phyloP scores from a whole-genome alignment of 2,113 vertebrate genomes.

The Gracilinanus agilis region DNA sequence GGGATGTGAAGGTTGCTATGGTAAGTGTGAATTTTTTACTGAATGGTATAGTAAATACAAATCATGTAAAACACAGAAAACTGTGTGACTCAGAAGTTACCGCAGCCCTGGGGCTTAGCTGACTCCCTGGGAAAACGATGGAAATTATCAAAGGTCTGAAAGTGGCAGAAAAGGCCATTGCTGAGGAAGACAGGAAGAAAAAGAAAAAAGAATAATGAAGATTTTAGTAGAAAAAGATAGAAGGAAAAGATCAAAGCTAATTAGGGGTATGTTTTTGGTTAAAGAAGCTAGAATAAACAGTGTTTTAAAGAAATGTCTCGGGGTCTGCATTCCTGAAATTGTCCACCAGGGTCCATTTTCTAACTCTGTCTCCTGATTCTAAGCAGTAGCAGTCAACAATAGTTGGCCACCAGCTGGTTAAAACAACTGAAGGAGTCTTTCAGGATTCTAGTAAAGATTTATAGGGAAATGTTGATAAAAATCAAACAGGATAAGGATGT shows the following conservation, averaged over 20 bases:
- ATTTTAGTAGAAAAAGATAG: neutral
- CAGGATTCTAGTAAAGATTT: neutral
- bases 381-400: neutral
- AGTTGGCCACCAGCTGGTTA: neutral
- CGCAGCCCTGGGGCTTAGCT: neutral
- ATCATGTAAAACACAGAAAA: conserved; percentile 55
- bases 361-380: neutral
- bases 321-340: neutral
- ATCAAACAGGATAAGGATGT: neutral
- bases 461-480: neutral
- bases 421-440: neutral
- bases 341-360: neutral
- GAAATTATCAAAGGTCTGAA: neutral
- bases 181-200: neutral
- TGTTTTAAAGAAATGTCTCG: neutral
- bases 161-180: neutral
- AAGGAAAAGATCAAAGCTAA: neutral
- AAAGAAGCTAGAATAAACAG: neutral
- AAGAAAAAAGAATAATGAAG: neutral
- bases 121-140: too few species aligned
- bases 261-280: neutral
- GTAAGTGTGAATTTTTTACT: conserved; percentile 67
- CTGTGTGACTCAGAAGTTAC: neutral
- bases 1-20: conserved; percentile 52
- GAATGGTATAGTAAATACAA: conserved; percentile 65